Evolutionary conservation across 2,113 vertebrate genomes (phyloP), one percentile per base, ranked within the genome.

Genomic region (Thunnus thynnus): DNA sequence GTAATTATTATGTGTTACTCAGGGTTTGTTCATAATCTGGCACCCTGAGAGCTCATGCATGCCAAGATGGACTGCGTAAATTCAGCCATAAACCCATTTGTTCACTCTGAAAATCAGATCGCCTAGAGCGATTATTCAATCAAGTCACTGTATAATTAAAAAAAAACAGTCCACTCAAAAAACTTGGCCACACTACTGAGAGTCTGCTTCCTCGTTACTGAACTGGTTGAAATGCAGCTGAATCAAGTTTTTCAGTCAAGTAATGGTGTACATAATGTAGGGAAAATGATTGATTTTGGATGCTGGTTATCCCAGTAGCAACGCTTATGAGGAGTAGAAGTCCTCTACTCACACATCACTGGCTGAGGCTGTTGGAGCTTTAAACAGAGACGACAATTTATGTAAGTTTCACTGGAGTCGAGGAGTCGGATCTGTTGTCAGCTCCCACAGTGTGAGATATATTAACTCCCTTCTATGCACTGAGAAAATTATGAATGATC

Each of bases 21-120:
- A 22, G 54, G 78, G 57, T 10, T 2, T 27, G 54, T 64, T 82
- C 51, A 81, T 78, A 86, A 84, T 78, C 69, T 90, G 88, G 83
- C 86, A 73, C 69, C 30, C 22, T 47, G 20, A 64, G 77, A 1
- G 2, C 20, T 66, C 6, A 46, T 72, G 46, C 52, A 50, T 66
- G 79, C 85, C 83, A 90, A 83, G 25, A 16, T 86, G 61, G 75
- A 84, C 82, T 77, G 56, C 72, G 57, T 10, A 69, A 78, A 80
- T 87, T 76, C 66, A 84, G 65, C 71, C 32, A 76, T 64, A 81
- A 87, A 86, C 51, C 36, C 66, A 82, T 84, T 86, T 88, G 82
- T 92, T 90, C 78, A 86, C 70, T 83, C 65, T 61, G 76, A 75
- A 82, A 87, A 78, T 85, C 73, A 54, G 63, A 84, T 70, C 4